Base-by-base conservation (phyloP, 2,797 vertebrate genomes). In the Sebastolobus altivelis region DNA sequence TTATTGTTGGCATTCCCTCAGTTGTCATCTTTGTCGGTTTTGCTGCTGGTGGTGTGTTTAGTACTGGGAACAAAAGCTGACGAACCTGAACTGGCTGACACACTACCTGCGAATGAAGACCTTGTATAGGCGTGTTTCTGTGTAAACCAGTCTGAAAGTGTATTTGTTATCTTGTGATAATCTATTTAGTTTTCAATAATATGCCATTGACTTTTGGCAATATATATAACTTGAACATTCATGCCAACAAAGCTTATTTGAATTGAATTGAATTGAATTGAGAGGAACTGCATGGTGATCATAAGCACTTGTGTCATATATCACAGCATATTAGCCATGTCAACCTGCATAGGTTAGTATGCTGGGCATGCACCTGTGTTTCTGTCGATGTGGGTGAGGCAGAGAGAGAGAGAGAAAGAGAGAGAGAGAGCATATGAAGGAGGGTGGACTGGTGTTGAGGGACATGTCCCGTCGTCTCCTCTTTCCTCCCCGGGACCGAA, bases 351-450 rank as follows among this genome's bases (percentile, higher is more conserved):
- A 66, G 46, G 60, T 27, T 22, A 16, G 14, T 70, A 81, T 82
- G 84, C 79, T 86, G 77, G 82, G 69, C 54, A 1, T 73, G 78
- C 78, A 85, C 78, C 81, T 83, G 82, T 82, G 33, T 83, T 31
- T 70, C n/a, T 31, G 59, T 67, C 20, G 31, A 49, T 86, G 58
- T 77, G 95, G 95, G 94, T 75, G 71, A 67, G 80, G 60, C 59
- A 70, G 58, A 6, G 71, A 40, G 25, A 46, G 10, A 29, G 22
- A 11, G 8, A 59, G 59, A 22, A 69, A 67, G 65, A 65, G 77
- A 16, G 65, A 9, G 25, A 31, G 29, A 8, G 6, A 56, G 63
- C 6, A 16, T 59, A 16, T 40, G 20, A 65, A 68, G 33, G 43
- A 61, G 13, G 27, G 22, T 59, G 65, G 61, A 59, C 18, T 59